Evolutionary conservation across 2,888 invertebrate genomes (phyloP), one percentile per base, ranked within the genome.

Genomic region (Machimus atricapillus): DNA sequence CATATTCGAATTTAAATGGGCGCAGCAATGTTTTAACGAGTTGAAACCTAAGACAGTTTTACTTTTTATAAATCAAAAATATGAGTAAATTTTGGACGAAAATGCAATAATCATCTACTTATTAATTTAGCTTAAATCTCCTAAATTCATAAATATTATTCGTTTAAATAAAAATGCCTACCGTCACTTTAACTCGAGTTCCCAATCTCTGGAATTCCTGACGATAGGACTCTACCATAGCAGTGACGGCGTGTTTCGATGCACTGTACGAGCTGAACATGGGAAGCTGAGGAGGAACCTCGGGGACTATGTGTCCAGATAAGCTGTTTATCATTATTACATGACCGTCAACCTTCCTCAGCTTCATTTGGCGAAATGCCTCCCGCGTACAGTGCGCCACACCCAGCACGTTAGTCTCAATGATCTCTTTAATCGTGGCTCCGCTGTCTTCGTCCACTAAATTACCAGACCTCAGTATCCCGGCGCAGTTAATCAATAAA

Each of bases 401-500:
- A 2, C 93, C 94, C 89, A 92, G 93, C 0, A 93, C 88, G 90
- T 94, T 94, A 14, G 93, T 92, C 88, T 94, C 93, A 0, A 94
- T 89, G 0, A 93, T 90, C 58, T 91, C 89, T 58, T 90, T 89
- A 0, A 90, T 56, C n/a, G 91, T 89, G 0, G 81, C 43, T 0
- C 88, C 37, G 85, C 91, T 91, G 3, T 89, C 88, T 90, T 90
- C 90, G 23, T 89, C 90, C 19, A 89, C 88, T 37, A 92, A 83
- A 14, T 89, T 89, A 0, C 92, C 91, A 0, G 66, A 1, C 8
- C 87, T 88, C 27, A 90, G 12, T 0, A 93, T 90, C 2, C 94
- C 95, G 2, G 95, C 95, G 90, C 94, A 94, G 90, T 95, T 95
- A 2, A 95, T 90, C 86, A 95, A 91, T 5, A 95, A 92, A 90